A percentile compares a stretch with the other conserved stretches of the same genome.
These are phyloP conservation scores for Leptinotarsa undecemlineata DNA, from an alignment of 1,140 invertebrate species.

Conservation along the genomic window DNA sequence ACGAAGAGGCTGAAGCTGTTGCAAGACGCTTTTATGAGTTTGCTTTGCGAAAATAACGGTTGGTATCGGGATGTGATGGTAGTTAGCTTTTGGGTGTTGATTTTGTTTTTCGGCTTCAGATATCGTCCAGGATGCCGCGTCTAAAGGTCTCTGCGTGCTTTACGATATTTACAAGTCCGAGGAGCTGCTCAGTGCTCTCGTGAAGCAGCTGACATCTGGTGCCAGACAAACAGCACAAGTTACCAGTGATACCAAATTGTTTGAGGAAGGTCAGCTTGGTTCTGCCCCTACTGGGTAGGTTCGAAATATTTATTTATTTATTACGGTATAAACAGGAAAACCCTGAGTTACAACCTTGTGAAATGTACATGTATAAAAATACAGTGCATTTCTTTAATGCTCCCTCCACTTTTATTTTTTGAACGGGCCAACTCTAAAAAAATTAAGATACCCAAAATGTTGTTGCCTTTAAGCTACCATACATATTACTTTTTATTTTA, in stretches of 20 bases:
- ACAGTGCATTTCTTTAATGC: too few relatives aligned
- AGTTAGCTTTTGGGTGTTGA: not conserved
- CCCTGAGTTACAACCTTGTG: too few relatives aligned
- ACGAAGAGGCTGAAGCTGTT: constrained; percentile 68
- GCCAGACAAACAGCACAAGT: constrained; percentile 76
- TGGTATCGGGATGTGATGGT: constrained; percentile 40
- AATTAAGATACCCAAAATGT: too few relatives aligned
- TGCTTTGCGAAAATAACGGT: constrained; percentile 89
- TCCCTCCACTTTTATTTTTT: not conserved
- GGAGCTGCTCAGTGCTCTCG: constrained; percentile 74
- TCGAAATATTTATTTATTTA: too few relatives aligned
- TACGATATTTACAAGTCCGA: constrained; percentile 78
- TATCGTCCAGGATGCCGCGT: constrained; percentile 89
- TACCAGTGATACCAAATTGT: constrained; percentile 80
- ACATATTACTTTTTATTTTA: too few relatives aligned
- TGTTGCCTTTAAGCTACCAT: too few relatives aligned
- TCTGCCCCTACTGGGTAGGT: constrained; percentile 80
- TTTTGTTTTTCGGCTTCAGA: constrained; percentile 57
- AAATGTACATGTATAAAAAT: too few relatives aligned
- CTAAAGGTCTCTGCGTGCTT: constrained; percentile 86
- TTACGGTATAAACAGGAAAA: too few relatives aligned
- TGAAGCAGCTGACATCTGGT: constrained; percentile 81
- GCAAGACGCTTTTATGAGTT: constrained; percentile 85
- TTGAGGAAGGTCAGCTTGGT: constrained; percentile 84
- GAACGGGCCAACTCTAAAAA: too few relatives aligned